Conservation (phyloP, 1,140 invertebrate species). For the Trichogramma pretiosum region DNA sequence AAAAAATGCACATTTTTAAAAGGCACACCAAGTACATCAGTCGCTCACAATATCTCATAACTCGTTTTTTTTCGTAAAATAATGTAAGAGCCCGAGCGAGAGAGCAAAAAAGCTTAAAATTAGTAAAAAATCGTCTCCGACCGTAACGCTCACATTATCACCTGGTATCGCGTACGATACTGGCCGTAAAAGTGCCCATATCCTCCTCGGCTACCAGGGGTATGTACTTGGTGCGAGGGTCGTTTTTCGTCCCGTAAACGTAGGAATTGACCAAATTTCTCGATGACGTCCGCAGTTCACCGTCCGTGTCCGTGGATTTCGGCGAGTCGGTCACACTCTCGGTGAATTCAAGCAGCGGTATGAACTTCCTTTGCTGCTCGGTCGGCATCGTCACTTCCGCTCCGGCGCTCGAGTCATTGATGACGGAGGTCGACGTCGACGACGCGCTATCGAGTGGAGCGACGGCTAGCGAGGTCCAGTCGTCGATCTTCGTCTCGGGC, state of each 20-base stretch:
- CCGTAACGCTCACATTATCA: too few species aligned
- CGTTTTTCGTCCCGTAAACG: constrained; percentile 36
- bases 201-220: constrained; percentile 40
- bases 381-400: not conserved
- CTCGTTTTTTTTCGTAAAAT: too few species aligned
- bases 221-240: constrained; percentile 41
- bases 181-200: too few species aligned
- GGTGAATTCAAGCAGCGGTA: constrained; percentile 30
- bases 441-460: not conserved
- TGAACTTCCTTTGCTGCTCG: constrained; percentile 31
- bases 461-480: constrained; percentile 32
- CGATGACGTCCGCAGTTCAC: constrained; percentile 12
- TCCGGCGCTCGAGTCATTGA: not conserved
- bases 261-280: constrained; percentile 37
- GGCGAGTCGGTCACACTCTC: constrained; percentile 13
- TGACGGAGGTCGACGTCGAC: constrained; percentile 6
- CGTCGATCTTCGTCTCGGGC: constrained; percentile 27
- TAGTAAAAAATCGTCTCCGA: too few species aligned
- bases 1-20: too few species aligned
- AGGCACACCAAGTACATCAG: too few species aligned
- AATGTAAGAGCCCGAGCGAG: too few species aligned
- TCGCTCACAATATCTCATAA: too few species aligned
- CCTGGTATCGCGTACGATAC: too few species aligned
- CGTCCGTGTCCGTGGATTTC: constrained; percentile 13
- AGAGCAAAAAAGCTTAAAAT: too few species aligned